phyloP scores from a whole-genome alignment of 2,888 invertebrate species.

The Onchidella celtica region DNA sequence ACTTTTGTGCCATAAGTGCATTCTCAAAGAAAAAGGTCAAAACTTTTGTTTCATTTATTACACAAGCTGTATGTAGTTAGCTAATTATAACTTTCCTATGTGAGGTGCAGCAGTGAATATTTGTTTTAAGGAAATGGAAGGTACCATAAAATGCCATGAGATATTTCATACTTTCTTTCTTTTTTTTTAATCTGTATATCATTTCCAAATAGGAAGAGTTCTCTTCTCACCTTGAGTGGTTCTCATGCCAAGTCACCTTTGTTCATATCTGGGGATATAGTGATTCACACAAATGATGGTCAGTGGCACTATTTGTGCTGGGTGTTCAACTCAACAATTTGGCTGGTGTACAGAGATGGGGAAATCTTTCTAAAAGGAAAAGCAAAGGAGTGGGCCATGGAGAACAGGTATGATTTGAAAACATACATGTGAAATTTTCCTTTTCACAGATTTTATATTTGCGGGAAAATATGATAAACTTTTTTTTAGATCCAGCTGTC shows the following conservation, averaged over 20 bases:
- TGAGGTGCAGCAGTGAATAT: no score
- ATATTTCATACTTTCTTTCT: not conserved
- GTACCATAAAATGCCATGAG: no score
- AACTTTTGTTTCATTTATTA: no score
- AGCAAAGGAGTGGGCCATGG: constrained; percentile 30
- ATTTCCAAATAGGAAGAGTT: not conserved
- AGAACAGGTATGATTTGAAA: constrained; percentile 30
- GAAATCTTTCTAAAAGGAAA: not conserved
- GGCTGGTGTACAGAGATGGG: constrained; percentile 64
- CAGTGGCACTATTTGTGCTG: constrained; percentile 70
- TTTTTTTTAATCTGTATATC: not conserved
- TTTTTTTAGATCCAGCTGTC: no score
- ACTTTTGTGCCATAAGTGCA: no score
- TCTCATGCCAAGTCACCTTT: not conserved
- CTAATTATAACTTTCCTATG: no score
- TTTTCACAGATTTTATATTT: no score
- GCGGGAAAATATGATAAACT: no score
- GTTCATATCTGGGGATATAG: not conserved
- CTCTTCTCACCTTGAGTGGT: not conserved
- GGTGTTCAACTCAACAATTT: constrained; percentile 58
- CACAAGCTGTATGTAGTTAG: no score
- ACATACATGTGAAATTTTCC: no score
- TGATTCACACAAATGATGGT: constrained; percentile 50
- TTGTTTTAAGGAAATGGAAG: no score
- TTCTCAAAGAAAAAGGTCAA: no score